Conservation (phyloP, 2,797 vertebrate genomes). For the Prunella strophiata region DNA sequence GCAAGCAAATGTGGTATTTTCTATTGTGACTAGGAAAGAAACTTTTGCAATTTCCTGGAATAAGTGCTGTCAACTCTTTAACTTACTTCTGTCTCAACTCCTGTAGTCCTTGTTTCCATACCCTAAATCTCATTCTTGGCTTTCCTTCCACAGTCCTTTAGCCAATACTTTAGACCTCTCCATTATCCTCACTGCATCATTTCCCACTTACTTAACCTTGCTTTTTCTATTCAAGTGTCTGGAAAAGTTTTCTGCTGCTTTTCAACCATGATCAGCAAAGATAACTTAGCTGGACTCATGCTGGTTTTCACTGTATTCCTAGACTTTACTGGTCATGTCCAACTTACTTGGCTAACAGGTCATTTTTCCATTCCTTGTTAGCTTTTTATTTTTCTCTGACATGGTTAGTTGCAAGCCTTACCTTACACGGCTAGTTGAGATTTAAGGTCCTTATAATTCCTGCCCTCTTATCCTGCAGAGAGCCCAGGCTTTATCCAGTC, state of each 20-base stretch:
- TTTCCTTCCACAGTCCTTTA: not conserved
- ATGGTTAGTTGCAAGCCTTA: not conserved
- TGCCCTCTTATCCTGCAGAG: not conserved
- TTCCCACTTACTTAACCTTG: conserved; percentile 2
- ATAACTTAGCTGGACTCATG: not conserved
- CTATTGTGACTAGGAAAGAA: not conserved
- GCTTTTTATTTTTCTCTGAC: not conserved
- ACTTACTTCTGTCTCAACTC: not conserved
- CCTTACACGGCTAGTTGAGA: not conserved
- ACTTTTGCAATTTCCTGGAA: conserved; percentile 26
- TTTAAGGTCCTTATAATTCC: not conserved
- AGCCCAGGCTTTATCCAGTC: not conserved
- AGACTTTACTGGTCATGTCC: not conserved
- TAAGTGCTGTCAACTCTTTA: not conserved
- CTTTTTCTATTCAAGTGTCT: not conserved
- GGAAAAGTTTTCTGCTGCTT: conserved; percentile 1
- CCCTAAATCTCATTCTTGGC: conserved; percentile 33
- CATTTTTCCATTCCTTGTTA: not conserved
- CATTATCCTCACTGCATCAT: not conserved
- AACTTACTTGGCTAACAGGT: not conserved
- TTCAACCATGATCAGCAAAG: not conserved
- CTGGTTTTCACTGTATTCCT: not conserved
- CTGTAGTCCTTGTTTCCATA: conserved; percentile 22
- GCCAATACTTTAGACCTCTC: conserved; percentile 7
- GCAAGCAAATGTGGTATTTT: conserved; percentile 23